Conservation (phyloP, 2,888 invertebrate genomes). For the Mythimna pallens region DNA sequence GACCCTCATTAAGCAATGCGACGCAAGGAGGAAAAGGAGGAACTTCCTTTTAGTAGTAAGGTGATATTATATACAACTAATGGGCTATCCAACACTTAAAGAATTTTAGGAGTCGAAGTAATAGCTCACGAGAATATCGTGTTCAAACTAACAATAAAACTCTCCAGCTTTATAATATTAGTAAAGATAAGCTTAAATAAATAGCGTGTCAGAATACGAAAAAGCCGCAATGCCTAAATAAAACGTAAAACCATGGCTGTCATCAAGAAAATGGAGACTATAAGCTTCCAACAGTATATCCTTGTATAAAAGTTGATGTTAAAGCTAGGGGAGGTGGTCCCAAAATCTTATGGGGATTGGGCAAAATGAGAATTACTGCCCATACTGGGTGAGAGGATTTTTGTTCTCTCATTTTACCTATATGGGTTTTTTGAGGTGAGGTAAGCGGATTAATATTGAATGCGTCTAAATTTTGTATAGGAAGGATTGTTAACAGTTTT, state of each 20-base stretch:
- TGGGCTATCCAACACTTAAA: too few species aligned
- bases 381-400: conserved; percentile 1
- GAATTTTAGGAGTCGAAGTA: too few species aligned
- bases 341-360: conserved; percentile 14
- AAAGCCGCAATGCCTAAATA: conserved; percentile 33
- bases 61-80: too few species aligned
- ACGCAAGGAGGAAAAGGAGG: too few species aligned
- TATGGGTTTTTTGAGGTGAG: conserved; percentile 10
- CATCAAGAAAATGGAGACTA: conserved; percentile 31
- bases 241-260: conserved; percentile 33
- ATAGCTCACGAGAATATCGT: too few species aligned
- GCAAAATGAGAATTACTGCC: conserved; percentile 27
- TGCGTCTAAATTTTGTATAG: not conserved
- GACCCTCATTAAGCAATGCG: too few species aligned
- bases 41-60: too few species aligned
- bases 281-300: conserved; percentile 40
- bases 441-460: conserved; percentile 27
- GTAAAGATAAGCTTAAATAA: conserved; percentile 5
- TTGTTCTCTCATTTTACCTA: not conserved
- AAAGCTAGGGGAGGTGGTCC: conserved; percentile 32
- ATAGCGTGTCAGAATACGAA: conserved; percentile 17
- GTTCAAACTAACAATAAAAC: too few species aligned
- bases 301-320: conserved; percentile 34
- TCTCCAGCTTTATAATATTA: too few species aligned
- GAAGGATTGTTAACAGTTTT: conserved; percentile 2